These are phyloP conservation scores for Poeciliopsis turrubarensis DNA, from an alignment of 2,113 vertebrate genomes.

Conservation along the genomic window DNA sequence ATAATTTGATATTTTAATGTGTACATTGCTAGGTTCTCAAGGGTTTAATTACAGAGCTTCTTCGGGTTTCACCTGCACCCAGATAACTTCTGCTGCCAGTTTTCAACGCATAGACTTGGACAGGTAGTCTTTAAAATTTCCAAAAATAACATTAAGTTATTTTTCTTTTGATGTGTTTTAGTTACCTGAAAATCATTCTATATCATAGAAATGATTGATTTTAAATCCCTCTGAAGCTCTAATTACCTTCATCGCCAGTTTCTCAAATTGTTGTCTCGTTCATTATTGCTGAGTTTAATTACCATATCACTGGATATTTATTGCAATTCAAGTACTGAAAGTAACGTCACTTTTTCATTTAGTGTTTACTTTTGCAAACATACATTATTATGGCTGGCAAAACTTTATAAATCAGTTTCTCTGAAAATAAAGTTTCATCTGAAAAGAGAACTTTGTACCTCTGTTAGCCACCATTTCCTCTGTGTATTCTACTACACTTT, in stretches of 20 bases:
- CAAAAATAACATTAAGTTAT: background rate
- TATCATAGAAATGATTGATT: background rate
- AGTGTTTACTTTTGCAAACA: background rate
- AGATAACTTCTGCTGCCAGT: slow-evolving; percentile 77
- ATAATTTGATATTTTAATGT: slow-evolving; percentile 10
- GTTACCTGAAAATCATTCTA: background rate
- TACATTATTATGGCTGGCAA: background rate
- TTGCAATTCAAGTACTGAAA: too few relatives aligned
- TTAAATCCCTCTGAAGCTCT: background rate
- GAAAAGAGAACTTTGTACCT: too few relatives aligned
- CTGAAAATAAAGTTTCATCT: too few relatives aligned
- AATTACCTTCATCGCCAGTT: background rate
- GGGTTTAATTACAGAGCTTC: slow-evolving; percentile 29
- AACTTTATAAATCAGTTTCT: too few relatives aligned
- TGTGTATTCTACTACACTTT: background rate
- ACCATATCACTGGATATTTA: background rate
- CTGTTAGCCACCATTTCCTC: background rate
- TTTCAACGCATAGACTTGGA: slow-evolving; percentile 87
- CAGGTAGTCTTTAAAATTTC: slow-evolving; percentile 77
- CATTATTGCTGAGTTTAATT: background rate
- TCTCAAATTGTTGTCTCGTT: background rate
- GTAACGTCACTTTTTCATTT: background rate
- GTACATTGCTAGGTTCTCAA: slow-evolving; percentile 34
- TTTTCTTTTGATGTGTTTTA: background rate
- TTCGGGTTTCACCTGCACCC: slow-evolving; percentile 76